Evolutionary conservation across 2,797 vertebrate genomes (phyloP), one percentile per base, ranked within the genome.

Genomic region (Hipposideros larvatus): DNA sequence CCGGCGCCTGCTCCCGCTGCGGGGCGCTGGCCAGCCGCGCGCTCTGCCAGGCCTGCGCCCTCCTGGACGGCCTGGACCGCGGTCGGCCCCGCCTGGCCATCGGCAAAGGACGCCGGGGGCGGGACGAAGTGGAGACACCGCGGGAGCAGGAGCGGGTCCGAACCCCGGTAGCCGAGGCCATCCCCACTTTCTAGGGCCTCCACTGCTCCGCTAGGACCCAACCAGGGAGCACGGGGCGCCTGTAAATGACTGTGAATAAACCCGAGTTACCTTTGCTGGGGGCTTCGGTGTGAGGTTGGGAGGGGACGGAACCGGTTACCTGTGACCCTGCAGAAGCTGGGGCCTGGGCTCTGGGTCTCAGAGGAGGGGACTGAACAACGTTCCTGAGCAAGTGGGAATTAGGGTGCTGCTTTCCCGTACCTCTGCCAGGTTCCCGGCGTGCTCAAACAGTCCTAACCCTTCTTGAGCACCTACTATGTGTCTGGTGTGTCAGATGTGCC

Each of bases 21-120:
- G 99, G 99, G 21, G 99, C 99, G 93, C 99, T 99, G 97, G 99
- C 99, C 87, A 99, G 99, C 95, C 99, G 99, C 98, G 46, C 97
- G 0, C 98, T 99, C 8, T 99, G 99, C 95, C 99, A 99, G 98
- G 98, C 99, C 2, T 99, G 99, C 15, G 99, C 99, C 10, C 98
- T 99, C 66, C 97, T 99, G 96, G 99, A 99, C 92, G 99, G 99
- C 0, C 98, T 99, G 31, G 99, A 99, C 83, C 98, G 99, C 2
- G 99, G 99, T 11, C 98, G 99, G 41, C 99, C 99, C 0, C 99
- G 98, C 73, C 98, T 99, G 88, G 99, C 99, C 41, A 99, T 99
- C 4, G 99, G 99, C 78, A 99, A 99, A 95, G 99, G 99, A 93
- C 99, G 99, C 87, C 98, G 98, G 21, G 88, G 77, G 14, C 74